Base-by-base conservation (phyloP, 2,113 vertebrate genomes). In the Ochotona princeps region DNA sequence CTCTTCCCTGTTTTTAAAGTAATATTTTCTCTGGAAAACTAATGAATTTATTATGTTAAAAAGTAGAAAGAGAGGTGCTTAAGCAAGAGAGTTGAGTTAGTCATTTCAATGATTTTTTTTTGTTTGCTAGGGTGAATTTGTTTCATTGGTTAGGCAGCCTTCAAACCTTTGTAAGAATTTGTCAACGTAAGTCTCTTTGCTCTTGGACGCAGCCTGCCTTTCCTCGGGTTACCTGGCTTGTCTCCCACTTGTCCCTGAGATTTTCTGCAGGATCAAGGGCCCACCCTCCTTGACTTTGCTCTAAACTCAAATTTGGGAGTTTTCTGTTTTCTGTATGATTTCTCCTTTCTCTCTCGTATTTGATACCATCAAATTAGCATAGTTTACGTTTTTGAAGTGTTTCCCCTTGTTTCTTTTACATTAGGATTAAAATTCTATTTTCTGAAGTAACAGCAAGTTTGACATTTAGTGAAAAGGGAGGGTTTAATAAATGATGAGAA, bases 1-100 rank as follows among this genome's bases (percentile, higher is more conserved):
- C 38, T 85, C 35, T 90, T 90, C 8, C 85, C 30, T 87, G 1
- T 70, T 47, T 73, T 49, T 83, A 92, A 90, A 82, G 78, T 89
- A 95, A 72, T 78, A 90, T 88, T 94, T 92, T 87, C 61, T 44
- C 90, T 63, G 54, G 51, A 23, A 78, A 82, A 79, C 51, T 84
- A 38, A 25, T 15, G 73, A 90, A 83, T 81, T 35, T 85, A 75
- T 78, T 69, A 65, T 75, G 28, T 72, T 83, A 90, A 92, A 75
- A 90, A 69, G 30, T 92, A 86, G 49, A 93, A 79, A 30, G 35
- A 18, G n/a, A 63, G 35, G 81, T 66, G 12, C 87, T 86, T 89
- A 70, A 91, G 61, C 30, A 91, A 54, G 35, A 92, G n/a, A 54
- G 21, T 66, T 74, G 74, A 92, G 49, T 28, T 94, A n/a, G 44